A percentile compares a stretch with the other conserved stretches of the same genome.
Evolutionary conservation across 1,140 invertebrate genomes (phyloP).

Genomic region (Armadillidium nasatum): DNA sequence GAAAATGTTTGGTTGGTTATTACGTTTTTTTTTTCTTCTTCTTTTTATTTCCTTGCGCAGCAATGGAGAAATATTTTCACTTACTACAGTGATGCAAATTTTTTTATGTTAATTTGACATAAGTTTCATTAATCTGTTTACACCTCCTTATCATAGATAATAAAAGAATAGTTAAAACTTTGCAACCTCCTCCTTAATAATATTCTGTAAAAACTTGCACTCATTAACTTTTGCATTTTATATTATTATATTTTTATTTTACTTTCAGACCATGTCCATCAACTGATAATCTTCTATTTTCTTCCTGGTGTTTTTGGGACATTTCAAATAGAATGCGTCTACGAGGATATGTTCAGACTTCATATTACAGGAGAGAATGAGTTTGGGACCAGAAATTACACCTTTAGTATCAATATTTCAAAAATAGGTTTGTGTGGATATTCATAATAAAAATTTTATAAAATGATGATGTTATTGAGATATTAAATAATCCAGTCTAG

Average conservation of each 20-base stretch:
- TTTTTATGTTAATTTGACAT: background rate
- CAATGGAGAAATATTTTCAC: no score
- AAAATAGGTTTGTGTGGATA: background rate
- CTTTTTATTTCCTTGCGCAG: no score
- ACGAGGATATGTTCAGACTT: background rate
- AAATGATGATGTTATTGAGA: background rate
- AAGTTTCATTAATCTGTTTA: background rate
- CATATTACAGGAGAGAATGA: background rate
- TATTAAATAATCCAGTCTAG: background rate
- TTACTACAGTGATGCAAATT: no score
- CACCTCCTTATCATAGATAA: no score
- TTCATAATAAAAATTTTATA: background rate
- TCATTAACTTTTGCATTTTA: no score
- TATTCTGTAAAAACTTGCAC: no score
- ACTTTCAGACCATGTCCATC: background rate
- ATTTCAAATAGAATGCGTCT: background rate
- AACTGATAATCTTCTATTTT: background rate
- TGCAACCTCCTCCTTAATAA: no score
- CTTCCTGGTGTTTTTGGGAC: background rate
- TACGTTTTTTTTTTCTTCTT: no score
- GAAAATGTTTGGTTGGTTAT: no score
- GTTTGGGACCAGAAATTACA: background rate
- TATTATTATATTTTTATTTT: no score
- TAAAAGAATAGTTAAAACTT: no score
- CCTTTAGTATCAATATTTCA: background rate